Percentiles rank a stretch among this genome's conserved stretches.
phyloP scores from a whole-genome alignment of 2,888 invertebrate genomes.

The Leptopilina drosophilae region DNA sequence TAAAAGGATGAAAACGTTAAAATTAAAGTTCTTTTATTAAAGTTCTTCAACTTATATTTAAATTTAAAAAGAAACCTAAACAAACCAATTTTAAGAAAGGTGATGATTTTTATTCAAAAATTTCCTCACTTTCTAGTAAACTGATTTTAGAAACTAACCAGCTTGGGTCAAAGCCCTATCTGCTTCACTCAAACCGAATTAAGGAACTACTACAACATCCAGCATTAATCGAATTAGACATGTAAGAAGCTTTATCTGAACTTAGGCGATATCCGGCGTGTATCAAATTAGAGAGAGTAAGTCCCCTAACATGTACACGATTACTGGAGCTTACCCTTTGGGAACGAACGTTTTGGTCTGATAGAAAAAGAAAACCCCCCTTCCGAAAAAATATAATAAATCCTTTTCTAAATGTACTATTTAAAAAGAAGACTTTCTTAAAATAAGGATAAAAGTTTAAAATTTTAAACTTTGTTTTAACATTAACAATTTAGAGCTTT shows the following conservation, averaged over 20 bases:
- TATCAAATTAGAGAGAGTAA: conserved; percentile 1
- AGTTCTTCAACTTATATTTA: too few relatives aligned
- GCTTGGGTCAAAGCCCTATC: not conserved
- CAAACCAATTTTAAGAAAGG: too few relatives aligned
- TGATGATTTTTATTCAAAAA: not conserved
- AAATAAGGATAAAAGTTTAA: not conserved
- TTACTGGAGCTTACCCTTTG: not conserved
- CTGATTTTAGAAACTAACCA: not conserved
- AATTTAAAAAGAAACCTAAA: too few relatives aligned
- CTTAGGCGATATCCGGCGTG: not conserved
- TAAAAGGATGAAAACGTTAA: too few relatives aligned
- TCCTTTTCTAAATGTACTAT: too few relatives aligned
- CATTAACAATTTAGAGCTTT: not conserved
- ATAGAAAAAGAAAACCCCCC: not conserved
- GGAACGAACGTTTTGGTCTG: not conserved
- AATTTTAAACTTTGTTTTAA: not conserved
- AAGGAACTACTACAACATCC: not conserved
- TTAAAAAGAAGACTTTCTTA: too few relatives aligned
- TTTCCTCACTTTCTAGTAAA: not conserved
- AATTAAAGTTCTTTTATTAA: too few relatives aligned
- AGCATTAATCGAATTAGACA: not conserved
- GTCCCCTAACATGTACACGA: not conserved
- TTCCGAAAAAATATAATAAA: too few relatives aligned
- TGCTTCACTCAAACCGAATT: not conserved
- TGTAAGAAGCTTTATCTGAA: conserved; percentile 7